Conservation (phyloP, 2,113 vertebrate species). For the Neogobius melanostomus region DNA sequence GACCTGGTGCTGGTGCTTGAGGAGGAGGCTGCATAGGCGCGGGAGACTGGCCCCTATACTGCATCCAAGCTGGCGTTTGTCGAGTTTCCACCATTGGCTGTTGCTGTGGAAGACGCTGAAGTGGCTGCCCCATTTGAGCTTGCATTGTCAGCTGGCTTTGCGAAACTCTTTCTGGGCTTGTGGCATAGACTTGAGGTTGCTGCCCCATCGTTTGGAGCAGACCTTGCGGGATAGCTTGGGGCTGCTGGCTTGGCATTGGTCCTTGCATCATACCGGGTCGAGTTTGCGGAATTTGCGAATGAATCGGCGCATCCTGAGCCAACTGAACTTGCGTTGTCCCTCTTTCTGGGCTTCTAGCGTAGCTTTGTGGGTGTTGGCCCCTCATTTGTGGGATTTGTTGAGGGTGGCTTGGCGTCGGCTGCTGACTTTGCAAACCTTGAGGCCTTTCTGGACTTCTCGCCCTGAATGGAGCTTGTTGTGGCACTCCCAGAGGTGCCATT, state of each 20-base stretch:
- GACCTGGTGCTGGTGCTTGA: conserved; percentile 36
- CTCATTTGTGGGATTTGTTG: too few species aligned
- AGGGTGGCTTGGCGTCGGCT: too few species aligned
- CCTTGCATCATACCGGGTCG: background rate
- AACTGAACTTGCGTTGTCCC: background rate
- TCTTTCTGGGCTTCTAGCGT: background rate
- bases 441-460: too few species aligned
- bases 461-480: too few species aligned
- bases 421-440: too few species aligned
- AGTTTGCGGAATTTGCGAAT: background rate
- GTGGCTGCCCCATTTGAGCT: conserved; percentile 13
- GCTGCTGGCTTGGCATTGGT: background rate
- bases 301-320: background rate
- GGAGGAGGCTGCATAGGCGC: conserved; percentile 33
- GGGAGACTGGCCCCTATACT: conserved; percentile 45
- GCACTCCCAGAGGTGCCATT: too few species aligned
- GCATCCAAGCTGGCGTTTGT: conserved; percentile 52
- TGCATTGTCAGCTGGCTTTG: conserved; percentile 9
- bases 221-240: background rate
- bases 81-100: conserved; percentile 7
- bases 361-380: too few species aligned
- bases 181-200: background rate
- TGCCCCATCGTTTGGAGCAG: conserved; percentile 19
- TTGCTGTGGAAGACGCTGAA: background rate
- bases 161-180: background rate